Evolutionary conservation across 2,113 vertebrate species (phyloP).

Genomic region (Rhabdornis inornatus): DNA sequence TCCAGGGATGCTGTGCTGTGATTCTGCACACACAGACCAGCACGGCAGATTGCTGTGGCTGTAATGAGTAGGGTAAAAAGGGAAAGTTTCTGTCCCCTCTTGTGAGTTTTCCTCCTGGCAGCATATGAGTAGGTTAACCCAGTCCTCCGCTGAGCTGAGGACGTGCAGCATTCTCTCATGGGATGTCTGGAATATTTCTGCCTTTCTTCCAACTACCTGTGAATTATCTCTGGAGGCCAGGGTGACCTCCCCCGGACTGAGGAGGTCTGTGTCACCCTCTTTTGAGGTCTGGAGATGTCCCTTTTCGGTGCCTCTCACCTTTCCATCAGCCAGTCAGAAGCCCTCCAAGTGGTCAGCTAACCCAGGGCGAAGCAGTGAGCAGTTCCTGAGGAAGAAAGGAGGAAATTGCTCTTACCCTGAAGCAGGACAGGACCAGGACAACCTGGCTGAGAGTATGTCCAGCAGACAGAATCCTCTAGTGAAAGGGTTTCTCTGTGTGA

Average conservation of each 20-base stretch:
- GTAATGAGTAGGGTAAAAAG: background rate
- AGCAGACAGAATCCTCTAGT: background rate
- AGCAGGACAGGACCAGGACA: background rate
- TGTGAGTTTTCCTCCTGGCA: background rate
- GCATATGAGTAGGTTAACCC: background rate
- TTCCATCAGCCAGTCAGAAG: background rate
- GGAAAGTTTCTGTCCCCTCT: background rate
- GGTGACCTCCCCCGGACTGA: background rate
- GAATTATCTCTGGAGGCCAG: background rate
- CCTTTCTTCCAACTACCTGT: background rate
- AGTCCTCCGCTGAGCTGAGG: background rate
- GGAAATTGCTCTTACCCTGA: background rate
- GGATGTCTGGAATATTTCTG: background rate
- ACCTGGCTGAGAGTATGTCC: background rate
- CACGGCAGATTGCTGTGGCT: background rate
- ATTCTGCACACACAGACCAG: background rate
- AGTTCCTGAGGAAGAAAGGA: background rate
- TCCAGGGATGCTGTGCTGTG: background rate
- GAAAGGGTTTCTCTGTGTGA: background rate
- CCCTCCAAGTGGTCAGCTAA: background rate
- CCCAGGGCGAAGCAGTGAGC: fast-evolving
- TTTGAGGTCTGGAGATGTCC: background rate
- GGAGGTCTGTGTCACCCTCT: background rate
- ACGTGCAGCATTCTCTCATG: background rate
- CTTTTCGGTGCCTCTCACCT: background rate